These are phyloP conservation scores for Chamaea fasciata DNA, from an alignment of 2,113 vertebrate genomes.

Conservation along the genomic window DNA sequence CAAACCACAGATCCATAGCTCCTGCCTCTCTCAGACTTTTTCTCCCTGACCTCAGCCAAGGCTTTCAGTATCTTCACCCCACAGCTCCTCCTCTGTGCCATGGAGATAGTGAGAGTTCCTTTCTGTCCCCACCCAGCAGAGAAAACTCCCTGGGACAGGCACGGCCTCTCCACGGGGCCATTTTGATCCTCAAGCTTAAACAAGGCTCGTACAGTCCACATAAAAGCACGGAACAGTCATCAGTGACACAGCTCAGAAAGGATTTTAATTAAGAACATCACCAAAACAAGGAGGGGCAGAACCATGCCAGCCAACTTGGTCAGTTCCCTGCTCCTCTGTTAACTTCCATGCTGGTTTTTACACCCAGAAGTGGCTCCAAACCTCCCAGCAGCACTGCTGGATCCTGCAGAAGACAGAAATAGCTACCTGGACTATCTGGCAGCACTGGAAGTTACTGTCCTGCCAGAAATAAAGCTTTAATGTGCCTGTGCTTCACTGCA, in stretches of 20 bases:
- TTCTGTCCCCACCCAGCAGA: background rate
- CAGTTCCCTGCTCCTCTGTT: background rate
- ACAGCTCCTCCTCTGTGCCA: background rate
- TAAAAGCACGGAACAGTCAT: background rate
- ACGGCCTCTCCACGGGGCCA: background rate
- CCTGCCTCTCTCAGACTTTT: background rate
- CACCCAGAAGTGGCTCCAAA: background rate
- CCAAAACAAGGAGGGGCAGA: background rate
- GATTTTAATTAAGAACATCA: constrained; percentile 43
- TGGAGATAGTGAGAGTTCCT: background rate
- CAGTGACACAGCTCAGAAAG: constrained; percentile 11
- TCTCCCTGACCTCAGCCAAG: background rate
- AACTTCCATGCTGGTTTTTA: background rate
- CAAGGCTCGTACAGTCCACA: background rate
- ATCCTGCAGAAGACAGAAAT: background rate
- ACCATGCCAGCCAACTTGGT: background rate
- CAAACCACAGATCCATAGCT: background rate
- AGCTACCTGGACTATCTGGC: background rate
- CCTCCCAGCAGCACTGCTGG: background rate
- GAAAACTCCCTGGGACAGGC: background rate
- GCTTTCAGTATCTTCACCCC: background rate
- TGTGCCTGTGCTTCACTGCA: background rate
- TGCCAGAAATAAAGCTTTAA: background rate
- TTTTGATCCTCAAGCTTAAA: background rate
- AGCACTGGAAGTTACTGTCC: background rate